phyloP scores from a whole-genome alignment of 2,113 vertebrate species.

The Antennarius striatus region DNA sequence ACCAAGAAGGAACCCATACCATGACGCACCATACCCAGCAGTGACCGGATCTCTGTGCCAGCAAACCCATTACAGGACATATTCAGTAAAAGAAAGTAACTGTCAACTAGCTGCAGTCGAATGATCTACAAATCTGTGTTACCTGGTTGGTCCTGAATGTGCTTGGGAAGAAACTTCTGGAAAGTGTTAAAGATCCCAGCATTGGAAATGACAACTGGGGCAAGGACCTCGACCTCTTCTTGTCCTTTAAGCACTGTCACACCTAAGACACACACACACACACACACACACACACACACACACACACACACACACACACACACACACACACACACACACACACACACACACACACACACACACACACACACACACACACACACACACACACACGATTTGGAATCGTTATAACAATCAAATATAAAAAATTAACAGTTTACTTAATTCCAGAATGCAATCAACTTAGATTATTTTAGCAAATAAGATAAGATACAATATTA shows the following conservation, averaged over 20 bases:
- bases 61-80: not conserved
- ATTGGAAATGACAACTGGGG: conserved; percentile 82
- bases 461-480: too few species aligned
- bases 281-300: not conserved
- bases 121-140: not conserved
- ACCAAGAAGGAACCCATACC: conserved; percentile 86
- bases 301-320: not conserved
- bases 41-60: conserved; percentile 71
- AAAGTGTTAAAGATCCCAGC: conserved; percentile 86
- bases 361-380: too few species aligned
- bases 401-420: too few species aligned
- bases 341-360: not conserved
- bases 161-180: conserved; percentile 77
- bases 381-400: too few species aligned
- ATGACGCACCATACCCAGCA: conserved; percentile 74
- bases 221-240: conserved; percentile 75
- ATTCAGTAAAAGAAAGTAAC: not conserved
- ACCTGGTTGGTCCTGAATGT: conserved; percentile 74
- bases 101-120: not conserved
- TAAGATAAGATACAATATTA: too few species aligned
- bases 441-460: too few species aligned
- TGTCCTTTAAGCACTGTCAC: conserved; percentile 75
- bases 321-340: not conserved
- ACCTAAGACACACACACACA: conserved; percentile 63
- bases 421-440: too few species aligned